Percentiles rank a stretch among this genome's conserved stretches.
phyloP scores from a whole-genome alignment of 2,888 invertebrate species.

The Carabus problematicus region DNA sequence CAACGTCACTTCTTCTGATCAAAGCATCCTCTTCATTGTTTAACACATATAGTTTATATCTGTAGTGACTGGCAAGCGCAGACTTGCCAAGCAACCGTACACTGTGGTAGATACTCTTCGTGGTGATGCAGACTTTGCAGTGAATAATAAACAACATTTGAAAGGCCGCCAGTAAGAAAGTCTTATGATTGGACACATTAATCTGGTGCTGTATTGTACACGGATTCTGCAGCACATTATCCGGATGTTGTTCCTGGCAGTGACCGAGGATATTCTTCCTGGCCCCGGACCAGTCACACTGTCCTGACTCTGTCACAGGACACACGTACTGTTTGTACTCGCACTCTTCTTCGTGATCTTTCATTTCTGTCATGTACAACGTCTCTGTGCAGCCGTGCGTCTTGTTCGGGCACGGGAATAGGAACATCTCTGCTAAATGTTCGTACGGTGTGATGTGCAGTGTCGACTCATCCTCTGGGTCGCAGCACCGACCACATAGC shows the following conservation, averaged over 20 bases:
- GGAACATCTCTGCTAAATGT: not conserved
- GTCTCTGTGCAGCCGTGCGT: not conserved
- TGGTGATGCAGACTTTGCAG: too few relatives aligned
- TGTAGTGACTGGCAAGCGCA: not conserved
- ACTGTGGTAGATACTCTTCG: too few relatives aligned
- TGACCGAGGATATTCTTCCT: not conserved
- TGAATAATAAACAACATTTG: too few relatives aligned
- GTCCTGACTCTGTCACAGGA: too few relatives aligned
- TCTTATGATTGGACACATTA: not conserved
- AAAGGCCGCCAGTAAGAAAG: not conserved
- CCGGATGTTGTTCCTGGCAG: not conserved
- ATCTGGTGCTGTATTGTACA: not conserved
- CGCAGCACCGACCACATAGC: too few relatives aligned
- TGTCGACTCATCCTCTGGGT: too few relatives aligned
- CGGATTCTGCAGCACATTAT: not conserved
- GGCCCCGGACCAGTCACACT: too few relatives aligned
- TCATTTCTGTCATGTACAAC: not conserved
- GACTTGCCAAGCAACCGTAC: not conserved
- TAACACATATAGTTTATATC: not conserved
- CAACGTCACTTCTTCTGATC: not conserved
- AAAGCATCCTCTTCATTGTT: not conserved
- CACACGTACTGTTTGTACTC: too few relatives aligned
- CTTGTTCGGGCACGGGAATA: constrained; percentile 11
- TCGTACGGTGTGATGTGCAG: not conserved
- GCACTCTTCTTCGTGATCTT: not conserved